Percentiles rank a stretch among this genome's conserved stretches.
Conservation (phyloP, 2,888 invertebrate species). For the Limnephilus lunatus region DNA sequence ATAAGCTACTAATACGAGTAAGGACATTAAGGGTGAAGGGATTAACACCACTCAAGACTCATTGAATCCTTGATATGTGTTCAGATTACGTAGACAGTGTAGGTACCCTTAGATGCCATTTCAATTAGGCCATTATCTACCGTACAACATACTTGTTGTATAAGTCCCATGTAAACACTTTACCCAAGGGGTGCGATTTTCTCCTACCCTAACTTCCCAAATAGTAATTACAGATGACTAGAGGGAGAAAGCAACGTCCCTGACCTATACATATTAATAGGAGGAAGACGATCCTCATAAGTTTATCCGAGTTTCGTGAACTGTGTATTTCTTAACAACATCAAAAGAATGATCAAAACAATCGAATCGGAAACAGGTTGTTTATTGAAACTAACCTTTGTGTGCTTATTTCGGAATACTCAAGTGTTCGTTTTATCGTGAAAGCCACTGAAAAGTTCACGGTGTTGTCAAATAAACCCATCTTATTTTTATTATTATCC, state of each 20-base stretch:
- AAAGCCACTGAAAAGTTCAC: background rate
- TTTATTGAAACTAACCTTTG: background rate
- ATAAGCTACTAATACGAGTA: background rate
- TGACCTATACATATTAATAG: slow-evolving; percentile 8
- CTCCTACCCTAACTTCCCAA: background rate
- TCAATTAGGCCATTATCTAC: background rate
- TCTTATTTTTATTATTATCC: no score
- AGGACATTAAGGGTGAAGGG: background rate
- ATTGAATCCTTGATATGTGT: background rate
- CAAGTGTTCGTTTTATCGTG: background rate
- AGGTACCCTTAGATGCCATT: background rate
- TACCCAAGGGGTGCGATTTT: background rate
- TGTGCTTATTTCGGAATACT: background rate
- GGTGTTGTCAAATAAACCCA: no score
- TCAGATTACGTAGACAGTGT: background rate
- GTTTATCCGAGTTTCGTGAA: background rate
- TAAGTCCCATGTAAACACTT: background rate
- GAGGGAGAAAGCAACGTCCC: background rate
- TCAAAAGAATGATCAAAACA: background rate
- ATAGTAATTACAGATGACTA: slow-evolving; percentile 8
- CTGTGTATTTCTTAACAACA: background rate
- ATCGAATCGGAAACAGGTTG: background rate
- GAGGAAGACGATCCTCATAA: background rate
- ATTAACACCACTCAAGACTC: background rate
- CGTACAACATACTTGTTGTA: background rate